Evolutionary conservation across 2,888 invertebrate genomes (phyloP), one percentile per base, ranked within the genome.

Genomic region (Hedychridium roseum): DNA sequence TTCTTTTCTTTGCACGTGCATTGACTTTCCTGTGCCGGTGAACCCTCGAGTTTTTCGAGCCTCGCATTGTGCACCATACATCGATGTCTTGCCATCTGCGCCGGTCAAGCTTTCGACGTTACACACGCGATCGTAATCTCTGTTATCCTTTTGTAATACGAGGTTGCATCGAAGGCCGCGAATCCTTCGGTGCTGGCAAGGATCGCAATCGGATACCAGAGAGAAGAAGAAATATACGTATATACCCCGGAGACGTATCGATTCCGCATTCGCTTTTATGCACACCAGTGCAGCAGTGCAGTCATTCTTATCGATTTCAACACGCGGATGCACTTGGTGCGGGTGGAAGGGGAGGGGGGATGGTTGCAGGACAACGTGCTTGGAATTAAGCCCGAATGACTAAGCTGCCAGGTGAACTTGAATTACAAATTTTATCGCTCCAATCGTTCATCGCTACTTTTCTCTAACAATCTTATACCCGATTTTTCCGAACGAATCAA

Each of bases 381-480:
- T 42, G 54, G 53, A 67, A 67, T 67, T 62, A 64, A 67, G 59
- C 57, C 42, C 7, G 48, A 58, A 48, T 57, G 67, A 65, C 63
- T 61, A 60, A 67, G 65, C 59, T n/a, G n/a, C n/a, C n/a, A n/a
- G n/a, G n/a, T n/a, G n/a, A n/a, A n/a, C n/a, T n/a, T n/a, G n/a
- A n/a, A n/a, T n/a, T n/a, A n/a, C n/a, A n/a, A n/a, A n/a, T n/a
- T n/a, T n/a, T n/a, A n/a, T n/a, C n/a, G n/a, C n/a, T n/a, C n/a
- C n/a, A n/a, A n/a, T n/a, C n/a, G n/a, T n/a, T n/a, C n/a, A n/a
- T n/a, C n/a, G n/a, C n/a, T n/a, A n/a, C n/a, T n/a, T n/a, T n/a
- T n/a, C n/a, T n/a, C n/a, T n/a, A n/a, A n/a, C n/a, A n/a, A n/a
- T n/a, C n/a, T n/a, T n/a, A n/a, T n/a, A n/a, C n/a, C n/a, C n/a